Percentiles rank a stretch among this genome's conserved stretches.
These are phyloP conservation scores for Panzeria rudis DNA, from an alignment of 2,888 invertebrate genomes.

Conservation along the genomic window DNA sequence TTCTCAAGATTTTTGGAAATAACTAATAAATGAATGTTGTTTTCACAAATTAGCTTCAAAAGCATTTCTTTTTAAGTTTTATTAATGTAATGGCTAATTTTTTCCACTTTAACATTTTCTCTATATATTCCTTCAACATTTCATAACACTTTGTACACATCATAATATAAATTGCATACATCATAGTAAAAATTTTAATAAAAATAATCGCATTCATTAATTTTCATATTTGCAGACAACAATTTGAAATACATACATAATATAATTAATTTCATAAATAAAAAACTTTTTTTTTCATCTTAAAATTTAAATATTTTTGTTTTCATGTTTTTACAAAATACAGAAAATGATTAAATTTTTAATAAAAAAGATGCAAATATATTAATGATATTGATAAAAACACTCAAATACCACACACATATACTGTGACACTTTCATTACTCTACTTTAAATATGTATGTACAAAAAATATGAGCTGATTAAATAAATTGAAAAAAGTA, in stretches of 20 bases:
- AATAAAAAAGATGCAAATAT: conserved; percentile 25
- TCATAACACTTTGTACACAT: conserved; percentile 1
- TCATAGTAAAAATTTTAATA: neutral
- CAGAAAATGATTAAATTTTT: conserved; percentile 27
- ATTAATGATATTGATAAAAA: conserved; percentile 38
- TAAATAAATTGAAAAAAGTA: conserved; percentile 36
- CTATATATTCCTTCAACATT: conserved; percentile 28
- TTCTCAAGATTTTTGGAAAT: no score
- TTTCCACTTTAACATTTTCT: no score
- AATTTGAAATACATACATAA: conserved; percentile 21
- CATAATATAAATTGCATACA: neutral
- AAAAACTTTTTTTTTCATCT: neutral
- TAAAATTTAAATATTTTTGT: neutral
- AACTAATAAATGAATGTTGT: no score
- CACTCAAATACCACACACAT: neutral
- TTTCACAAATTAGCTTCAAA: no score
- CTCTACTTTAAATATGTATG: neutral
- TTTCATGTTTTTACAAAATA: conserved; percentile 2
- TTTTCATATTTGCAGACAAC: conserved; percentile 33
- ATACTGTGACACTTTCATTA: neutral
- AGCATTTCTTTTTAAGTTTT: no score
- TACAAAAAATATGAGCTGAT: conserved; percentile 1
- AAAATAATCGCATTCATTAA: neutral
- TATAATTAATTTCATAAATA: conserved; percentile 18
- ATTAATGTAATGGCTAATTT: no score